Conservation (phyloP, 2,797 vertebrate genomes). For the Micrastur ruficollis region DNA sequence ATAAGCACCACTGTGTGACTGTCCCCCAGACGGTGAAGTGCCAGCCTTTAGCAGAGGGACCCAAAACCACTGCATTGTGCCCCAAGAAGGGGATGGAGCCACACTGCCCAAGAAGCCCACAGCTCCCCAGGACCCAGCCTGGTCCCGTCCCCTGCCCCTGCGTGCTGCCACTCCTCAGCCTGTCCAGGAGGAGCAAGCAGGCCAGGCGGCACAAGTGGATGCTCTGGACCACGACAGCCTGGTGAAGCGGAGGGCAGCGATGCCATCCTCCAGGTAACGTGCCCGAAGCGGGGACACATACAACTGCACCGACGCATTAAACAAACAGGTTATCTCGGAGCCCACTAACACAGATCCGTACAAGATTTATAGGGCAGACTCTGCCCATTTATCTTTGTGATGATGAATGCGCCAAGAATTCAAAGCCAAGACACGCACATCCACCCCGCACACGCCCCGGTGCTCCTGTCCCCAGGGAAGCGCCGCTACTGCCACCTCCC, state of each 20-base stretch:
- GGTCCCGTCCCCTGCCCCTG: neutral
- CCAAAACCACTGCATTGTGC: accelerated
- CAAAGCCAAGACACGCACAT: neutral
- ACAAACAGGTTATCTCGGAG: neutral
- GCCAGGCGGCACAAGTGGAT: neutral
- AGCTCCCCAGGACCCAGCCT: neutral
- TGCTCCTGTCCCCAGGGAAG: neutral
- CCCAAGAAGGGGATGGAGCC: neutral
- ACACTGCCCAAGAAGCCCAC: neutral
- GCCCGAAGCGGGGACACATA: accelerated
- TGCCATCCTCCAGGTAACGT: too few relatives aligned
- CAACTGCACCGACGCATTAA: accelerated
- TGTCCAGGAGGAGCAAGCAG: neutral
- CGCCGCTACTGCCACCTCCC: neutral
- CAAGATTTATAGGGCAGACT: neutral
- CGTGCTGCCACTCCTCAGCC: neutral
- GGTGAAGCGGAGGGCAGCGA: accelerated
- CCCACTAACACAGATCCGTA: neutral
- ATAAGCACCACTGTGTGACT: neutral
- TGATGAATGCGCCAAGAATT: neutral
- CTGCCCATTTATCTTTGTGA: neutral
- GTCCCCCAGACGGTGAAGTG: accelerated
- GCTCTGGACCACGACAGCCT: neutral
- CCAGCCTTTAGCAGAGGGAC: neutral
- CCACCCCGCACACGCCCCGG: accelerated